Conservation (phyloP, 2,797 vertebrate genomes). For the Diplodus sargus region DNA sequence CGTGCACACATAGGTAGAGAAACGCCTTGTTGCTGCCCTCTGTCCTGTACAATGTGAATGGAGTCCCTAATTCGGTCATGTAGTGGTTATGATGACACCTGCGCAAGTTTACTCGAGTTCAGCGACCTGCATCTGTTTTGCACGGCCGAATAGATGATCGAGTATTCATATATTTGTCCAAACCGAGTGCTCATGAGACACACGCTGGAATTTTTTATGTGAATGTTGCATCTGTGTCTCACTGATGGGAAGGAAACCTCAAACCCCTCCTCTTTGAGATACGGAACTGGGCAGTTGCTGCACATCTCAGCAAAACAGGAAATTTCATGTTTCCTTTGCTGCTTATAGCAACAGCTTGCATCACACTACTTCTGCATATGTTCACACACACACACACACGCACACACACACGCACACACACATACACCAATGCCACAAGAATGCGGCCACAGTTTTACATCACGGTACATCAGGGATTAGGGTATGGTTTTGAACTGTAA, state of each 20-base stretch:
- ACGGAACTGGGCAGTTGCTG: constrained; percentile 85
- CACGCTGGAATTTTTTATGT: constrained; percentile 35
- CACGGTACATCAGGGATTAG: constrained; percentile 10
- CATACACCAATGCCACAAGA: constrained; percentile 40
- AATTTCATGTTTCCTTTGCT: constrained; percentile 89
- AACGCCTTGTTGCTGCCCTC: not conserved
- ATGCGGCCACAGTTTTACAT: constrained; percentile 62
- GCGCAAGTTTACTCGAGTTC: not conserved
- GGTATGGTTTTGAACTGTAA: constrained; percentile 40
- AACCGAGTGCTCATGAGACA: not conserved
- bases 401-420: constrained; percentile 25
- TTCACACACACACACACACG: constrained; percentile 46
- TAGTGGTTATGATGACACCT: not conserved
- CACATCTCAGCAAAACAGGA: constrained; percentile 89
- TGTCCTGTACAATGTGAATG: not conserved
- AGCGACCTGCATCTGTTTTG: not conserved
- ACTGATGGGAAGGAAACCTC: constrained; percentile 76
- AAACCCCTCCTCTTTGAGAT: constrained; percentile 75
- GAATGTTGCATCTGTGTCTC: constrained; percentile 48
- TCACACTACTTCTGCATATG: constrained; percentile 81
- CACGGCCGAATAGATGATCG: no score
- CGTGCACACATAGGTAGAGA: not conserved
- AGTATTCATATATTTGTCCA: not conserved
- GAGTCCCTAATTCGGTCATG: not conserved
- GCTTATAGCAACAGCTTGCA: constrained; percentile 84